Percentiles rank a stretch among this genome's conserved stretches.
phyloP scores from a whole-genome alignment of 2,113 vertebrate species.

The Eurypyga helias region DNA sequence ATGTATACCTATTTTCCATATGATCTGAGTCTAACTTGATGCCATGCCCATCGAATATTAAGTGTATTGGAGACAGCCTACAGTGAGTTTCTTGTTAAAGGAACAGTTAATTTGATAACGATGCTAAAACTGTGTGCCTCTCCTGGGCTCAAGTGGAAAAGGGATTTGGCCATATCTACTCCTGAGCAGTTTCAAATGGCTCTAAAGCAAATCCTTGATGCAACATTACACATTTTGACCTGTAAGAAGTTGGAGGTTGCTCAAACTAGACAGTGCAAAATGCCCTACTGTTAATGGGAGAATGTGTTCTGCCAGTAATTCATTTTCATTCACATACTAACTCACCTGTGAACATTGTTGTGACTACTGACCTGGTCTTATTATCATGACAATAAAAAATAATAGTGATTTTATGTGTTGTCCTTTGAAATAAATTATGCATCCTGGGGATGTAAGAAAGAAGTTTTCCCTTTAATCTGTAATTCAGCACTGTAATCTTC shows the following conservation, averaged over 20 bases:
- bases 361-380: background rate
- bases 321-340: background rate
- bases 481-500: background rate
- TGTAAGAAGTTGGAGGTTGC: background rate
- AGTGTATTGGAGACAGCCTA: background rate
- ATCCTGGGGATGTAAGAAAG: background rate
- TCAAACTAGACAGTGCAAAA: background rate
- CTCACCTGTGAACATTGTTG: background rate
- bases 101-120: background rate
- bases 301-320: background rate
- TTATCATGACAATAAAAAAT: background rate
- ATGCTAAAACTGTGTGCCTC: background rate
- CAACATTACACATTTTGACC: background rate
- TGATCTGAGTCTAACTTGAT: background rate
- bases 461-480: background rate
- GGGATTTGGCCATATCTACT: background rate
- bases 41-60: background rate
- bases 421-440: background rate
- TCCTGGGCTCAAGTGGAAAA: background rate
- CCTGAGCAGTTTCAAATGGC: background rate
- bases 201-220: background rate
- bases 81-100: slow-evolving; percentile 22
- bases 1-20: background rate
- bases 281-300: background rate
- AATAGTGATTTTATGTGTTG: background rate